phyloP scores from a whole-genome alignment of 2,888 invertebrate species.

The Brenthis ino region DNA sequence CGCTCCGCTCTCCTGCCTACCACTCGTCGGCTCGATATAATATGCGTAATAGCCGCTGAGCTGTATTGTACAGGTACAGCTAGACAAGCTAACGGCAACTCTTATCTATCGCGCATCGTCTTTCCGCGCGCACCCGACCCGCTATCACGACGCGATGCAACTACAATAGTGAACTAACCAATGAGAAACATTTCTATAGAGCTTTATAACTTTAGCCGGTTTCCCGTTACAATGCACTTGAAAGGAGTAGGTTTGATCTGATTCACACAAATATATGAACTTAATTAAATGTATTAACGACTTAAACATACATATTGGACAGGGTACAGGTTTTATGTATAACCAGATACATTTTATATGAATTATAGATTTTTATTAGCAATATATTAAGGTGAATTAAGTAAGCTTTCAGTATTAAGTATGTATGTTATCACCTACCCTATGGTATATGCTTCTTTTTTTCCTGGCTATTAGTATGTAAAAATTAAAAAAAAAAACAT shows the following conservation, averaged over 20 bases:
- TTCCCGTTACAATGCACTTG: conserved; percentile 32
- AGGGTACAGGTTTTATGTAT: no score
- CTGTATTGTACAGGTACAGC: conserved; percentile 69
- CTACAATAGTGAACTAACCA: conserved; percentile 30
- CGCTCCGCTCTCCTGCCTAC: conserved; percentile 46
- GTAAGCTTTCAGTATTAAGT: no score
- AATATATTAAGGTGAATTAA: no score
- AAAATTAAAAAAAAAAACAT: no score
- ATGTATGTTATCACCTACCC: no score
- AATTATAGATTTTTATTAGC: no score
- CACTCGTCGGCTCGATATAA: conserved; percentile 43
- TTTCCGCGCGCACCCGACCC: conserved; percentile 62
- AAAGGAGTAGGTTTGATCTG: conserved; percentile 8
- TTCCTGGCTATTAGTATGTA: no score
- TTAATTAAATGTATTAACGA: no score
- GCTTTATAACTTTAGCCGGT: conserved; percentile 29
- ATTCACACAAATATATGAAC: not conserved
- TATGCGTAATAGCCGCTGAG: conserved; percentile 62
- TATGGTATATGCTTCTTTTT: no score
- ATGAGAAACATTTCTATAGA: conserved; percentile 32
- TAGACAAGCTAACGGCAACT: conserved; percentile 76
- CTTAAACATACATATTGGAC: no score
- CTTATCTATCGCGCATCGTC: conserved; percentile 71
- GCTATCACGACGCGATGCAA: conserved; percentile 50
- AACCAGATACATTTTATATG: no score